Percentiles rank a stretch among this genome's conserved stretches.
Conservation (phyloP, 2,888 invertebrate genomes). For the Philereme transversata region DNA sequence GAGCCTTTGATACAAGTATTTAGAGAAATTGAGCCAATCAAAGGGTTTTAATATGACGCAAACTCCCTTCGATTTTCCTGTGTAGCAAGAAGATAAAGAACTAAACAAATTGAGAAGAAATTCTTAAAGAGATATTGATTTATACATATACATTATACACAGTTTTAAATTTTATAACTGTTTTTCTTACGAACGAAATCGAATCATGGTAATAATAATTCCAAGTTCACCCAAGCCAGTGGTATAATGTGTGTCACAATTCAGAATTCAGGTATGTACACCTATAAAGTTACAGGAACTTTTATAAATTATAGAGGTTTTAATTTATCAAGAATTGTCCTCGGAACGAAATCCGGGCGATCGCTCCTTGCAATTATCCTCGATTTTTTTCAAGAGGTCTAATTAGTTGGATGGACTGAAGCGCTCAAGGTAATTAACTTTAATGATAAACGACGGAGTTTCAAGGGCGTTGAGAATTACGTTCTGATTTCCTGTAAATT, state of each 20-base stretch:
- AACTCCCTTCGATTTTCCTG: constrained; percentile 9
- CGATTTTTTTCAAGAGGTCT: constrained; percentile 72
- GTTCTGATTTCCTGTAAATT: constrained; percentile 10
- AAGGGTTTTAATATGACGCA: constrained; percentile 11
- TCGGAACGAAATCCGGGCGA: constrained; percentile 72
- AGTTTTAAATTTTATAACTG: too few species aligned
- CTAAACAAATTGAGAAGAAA: constrained; percentile 40
- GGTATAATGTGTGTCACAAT: too few species aligned
- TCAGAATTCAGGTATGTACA: too few species aligned
- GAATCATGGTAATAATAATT: too few species aligned
- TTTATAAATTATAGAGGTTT: constrained; percentile 5
- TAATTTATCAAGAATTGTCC: constrained; percentile 71
- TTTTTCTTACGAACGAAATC: too few species aligned
- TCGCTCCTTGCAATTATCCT: constrained; percentile 75
- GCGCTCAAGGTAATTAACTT: constrained; percentile 74
- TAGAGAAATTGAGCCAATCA: constrained; percentile 15
- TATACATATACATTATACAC: too few species aligned
- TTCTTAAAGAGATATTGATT: too few species aligned
- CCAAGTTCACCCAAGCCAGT: too few species aligned
- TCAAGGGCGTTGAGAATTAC: constrained; percentile 41
- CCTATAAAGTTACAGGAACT: too few species aligned
- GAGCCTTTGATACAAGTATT: constrained; percentile 8
- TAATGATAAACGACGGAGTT: constrained; percentile 69
- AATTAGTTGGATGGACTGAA: constrained; percentile 76
- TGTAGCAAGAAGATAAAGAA: constrained; percentile 26